Evolutionary conservation across 2,113 vertebrate genomes (phyloP), one percentile per base, ranked within the genome.

Genomic region (Athene cunicularia): DNA sequence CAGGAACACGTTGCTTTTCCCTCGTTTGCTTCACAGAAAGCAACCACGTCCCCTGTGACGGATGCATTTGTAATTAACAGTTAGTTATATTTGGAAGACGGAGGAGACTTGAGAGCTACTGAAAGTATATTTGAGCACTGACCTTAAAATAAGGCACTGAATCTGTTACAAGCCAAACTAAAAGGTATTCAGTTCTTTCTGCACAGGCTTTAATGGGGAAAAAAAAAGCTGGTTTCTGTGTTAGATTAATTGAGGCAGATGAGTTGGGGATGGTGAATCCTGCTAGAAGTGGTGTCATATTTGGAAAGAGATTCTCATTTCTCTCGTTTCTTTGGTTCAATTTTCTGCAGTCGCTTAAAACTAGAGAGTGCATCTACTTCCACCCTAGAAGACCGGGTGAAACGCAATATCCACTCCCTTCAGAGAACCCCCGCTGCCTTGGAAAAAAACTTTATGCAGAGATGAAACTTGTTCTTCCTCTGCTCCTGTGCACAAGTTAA

Each of bases 401-500:
- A 99, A 85, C 98, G 99, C 80, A 99, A 99, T 32, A 99, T 99
- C 97, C 98, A 99, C 97, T 99, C 99, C 81, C 98, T 99, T 15
- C 99, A 99, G 97, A 99, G 99, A 79, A 99, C 99, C 4, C 94
- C 99, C 0, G 98, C 98, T 4, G 99, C 99, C 23, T 76, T 99
- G 96, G 99, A 99, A 67, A 99, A 97, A 77, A 99, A 99, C 98
- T 99, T 99, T 16, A 99, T 99, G 99, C 99, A 98, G 94, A 98
- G 99, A 98, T 99, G 97, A 98, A 64, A 7, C 28, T 49, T 2
- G 5, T 19, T 28, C 58, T 50, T n/a, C 35, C 56, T 66, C 76
- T 74, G 72, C 72, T 72, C 28, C 66, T 8, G 58, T 6, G 28
- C n/a, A 26, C 63, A 14, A 33, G 30, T 27, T 20, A 13, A 4